Percentiles rank a stretch among this genome's conserved stretches.
Conservation (phyloP, 2,113 vertebrate species). For the Ranitomeya imitator region DNA sequence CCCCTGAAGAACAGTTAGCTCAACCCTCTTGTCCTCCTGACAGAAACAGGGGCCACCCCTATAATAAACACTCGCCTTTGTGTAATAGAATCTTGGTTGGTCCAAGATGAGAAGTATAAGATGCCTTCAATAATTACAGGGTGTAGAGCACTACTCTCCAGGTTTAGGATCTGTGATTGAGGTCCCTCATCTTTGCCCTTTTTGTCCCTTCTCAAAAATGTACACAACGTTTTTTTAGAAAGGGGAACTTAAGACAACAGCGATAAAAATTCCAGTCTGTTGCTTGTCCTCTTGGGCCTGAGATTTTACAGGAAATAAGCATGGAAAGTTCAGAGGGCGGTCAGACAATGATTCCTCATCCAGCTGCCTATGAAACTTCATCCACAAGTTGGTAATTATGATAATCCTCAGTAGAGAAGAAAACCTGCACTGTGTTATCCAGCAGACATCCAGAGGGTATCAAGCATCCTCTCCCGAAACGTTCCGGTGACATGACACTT, state of each 20-base stretch:
- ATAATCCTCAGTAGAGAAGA: slow-evolving; percentile 66
- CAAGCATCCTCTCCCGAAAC: slow-evolving; percentile 46
- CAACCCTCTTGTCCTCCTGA: not conserved
- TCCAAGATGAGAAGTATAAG: not conserved
- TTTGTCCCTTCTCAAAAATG: not conserved
- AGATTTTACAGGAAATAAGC: slow-evolving; percentile 79
- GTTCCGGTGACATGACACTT: slow-evolving; percentile 68
- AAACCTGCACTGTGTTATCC: slow-evolving; percentile 62
- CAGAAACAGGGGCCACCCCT: not conserved
- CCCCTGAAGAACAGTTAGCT: not conserved
- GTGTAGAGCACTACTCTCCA: not conserved
- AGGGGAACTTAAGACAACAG: not conserved
- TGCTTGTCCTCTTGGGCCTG: slow-evolving; percentile 72
- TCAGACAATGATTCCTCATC: slow-evolving; percentile 62
- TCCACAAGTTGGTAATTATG: slow-evolving; percentile 70
- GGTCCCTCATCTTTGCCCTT: not conserved
- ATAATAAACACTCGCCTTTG: no score
- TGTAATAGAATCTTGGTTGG: not conserved
- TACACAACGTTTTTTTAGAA: not conserved
- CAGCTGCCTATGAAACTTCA: slow-evolving; percentile 79
- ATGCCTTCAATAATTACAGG: not conserved
- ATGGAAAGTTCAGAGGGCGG: slow-evolving; percentile 72
- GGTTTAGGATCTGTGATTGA: not conserved
- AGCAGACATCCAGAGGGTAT: slow-evolving; percentile 51
- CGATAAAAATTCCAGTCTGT: slow-evolving; percentile 7